Base-by-base conservation (phyloP, 2,888 invertebrate genomes). In the Drosophila fungiperda region DNA sequence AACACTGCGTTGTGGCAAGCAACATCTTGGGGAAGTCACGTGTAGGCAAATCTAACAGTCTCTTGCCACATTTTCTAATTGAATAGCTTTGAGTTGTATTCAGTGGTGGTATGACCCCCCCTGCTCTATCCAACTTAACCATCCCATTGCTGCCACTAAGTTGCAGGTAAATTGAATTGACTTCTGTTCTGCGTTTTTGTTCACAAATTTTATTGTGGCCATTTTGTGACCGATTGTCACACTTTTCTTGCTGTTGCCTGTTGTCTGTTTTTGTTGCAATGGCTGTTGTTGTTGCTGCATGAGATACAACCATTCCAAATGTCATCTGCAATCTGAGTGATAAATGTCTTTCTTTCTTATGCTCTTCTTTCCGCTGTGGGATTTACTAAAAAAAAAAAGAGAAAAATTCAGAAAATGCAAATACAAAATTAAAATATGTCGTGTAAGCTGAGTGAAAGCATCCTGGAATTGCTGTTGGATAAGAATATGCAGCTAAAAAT, bases 41-140 rank as follows among this genome's bases (percentile, higher is more conserved):
- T 75, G 66, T 62, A 59, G 35, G 50, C 62, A 62, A 62, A 48
- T 40, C 57, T 23, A 57, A 57, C 63, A 63, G 73, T 57, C 67
- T 33, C 35, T 49, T 49, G 76, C 77, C 52, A 63, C 76, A 57
- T 67, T 63, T 57, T 45, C 52, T 72, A 77, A 72, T 72, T 76
- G 73, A 61, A 53, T 71, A 50, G 35, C 38, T 50, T 55, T 36
- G 32, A 52, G 54, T 52, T 38, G 49, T 52, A 29, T 69, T 55
- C 36, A 54, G 54, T 66, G 38, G n/a, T 29, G 17, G 11, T 1
- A 2, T 11, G 15, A 23, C 15, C 15, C 23, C 35, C 3, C 20
- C 20, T 5, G 29, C 29, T 29, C 29, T 17, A 23, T 3, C 1
- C 12, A 15, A 45, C 12, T 45, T 7, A 23, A 45, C 45, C 7